Evolutionary conservation across 2,888 invertebrate genomes (phyloP), one percentile per base, ranked within the genome.

Genomic region (Ophion obscuratus): DNA sequence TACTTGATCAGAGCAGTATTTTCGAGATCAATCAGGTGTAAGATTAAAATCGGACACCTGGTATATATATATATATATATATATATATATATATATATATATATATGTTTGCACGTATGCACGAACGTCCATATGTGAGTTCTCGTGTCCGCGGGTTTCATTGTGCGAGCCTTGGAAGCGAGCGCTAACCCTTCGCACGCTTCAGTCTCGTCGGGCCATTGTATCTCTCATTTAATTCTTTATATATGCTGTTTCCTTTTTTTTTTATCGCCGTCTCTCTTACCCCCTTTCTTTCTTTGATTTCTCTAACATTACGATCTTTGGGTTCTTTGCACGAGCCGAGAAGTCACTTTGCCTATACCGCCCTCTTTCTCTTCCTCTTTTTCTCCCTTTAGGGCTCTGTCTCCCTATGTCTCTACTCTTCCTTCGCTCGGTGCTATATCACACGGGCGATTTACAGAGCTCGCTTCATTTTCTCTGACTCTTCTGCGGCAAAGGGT

Each of bases 161-260:
- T 71, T 20, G 79, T 20, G 40, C 36, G 85, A 88, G 87, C 89
- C 90, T 90, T 90, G 90, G 88, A 88, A 88, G 88, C 88, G 90
- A 87, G 71, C 90, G 88, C 88, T 90, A 88, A 90, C 90, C 90
- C 88, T 86, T 83, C 68, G 64, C 76, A 70, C 47, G 59, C 77
- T 81, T 75, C 75, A 59, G 78, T 47, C 81, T 76, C 78, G 82
- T 76, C 78, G 82, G 70, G 40, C 83, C 87, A 87, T 87, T 87
- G 87, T 87, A 83, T 87, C 80, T 83, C 75, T 82, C 79, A 78
- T 81, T 79, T 82, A 64, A 71, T 82, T 82, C 67, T 75, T 79
- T 57, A 70, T 82, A 66, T 75, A 61, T 36, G 67, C 61, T 84
- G 57, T 76, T 75, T 47, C 79, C 47, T 78, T 61, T 74, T 24